Base-by-base conservation (phyloP, 2,113 vertebrate species). In the Gorilla gorilla region DNA sequence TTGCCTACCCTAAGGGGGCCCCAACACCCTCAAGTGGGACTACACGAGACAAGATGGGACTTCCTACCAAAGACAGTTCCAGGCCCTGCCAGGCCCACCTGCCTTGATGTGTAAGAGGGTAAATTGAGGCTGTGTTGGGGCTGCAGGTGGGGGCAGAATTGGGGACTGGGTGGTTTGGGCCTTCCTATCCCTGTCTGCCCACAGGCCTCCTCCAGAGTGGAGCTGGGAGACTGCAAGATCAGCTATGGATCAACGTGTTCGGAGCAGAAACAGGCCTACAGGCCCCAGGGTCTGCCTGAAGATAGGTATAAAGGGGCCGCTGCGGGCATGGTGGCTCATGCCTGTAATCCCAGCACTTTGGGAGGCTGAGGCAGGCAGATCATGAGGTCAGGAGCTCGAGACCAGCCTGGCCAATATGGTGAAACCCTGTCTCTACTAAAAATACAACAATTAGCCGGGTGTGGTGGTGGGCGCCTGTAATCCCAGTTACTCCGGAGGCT, bases 21-120 rank as follows among this genome's bases (percentile, higher is more conserved):
- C 66, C 52, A 88, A 61, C 13, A 27, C 81, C 57, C 95, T 97
- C 64, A 89, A 32, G 12, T 97, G 97, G 97, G 95, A 93, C n/a
- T 72, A 82, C 30, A 59, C 16, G 27, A 80, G 30, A 14, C 85
- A 84, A 48, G 11, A 82, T 2, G 38, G 9, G 18, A 97, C 96
- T 38, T 85, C 97, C 90, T 97, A 98, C 94, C 76, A 35, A 88
- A 94, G n/a, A 38, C 92, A 97, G 27, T 98, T 98, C 55, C 95
- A 89, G 79, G 97, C 87, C 11, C 73, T 79, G 45, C 61, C 35
- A 0, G 68, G 94, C 48, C 66, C 90, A 22, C 97, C 94, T 1
- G 89, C 94, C 92, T 64, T 61, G 57, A 96, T 90, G 76, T 97
- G 84, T 95, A 95, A 90, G 57, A 96, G 80, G 97, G 98, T 98